A percentile compares a stretch with the other conserved stretches of the same genome.
Conservation (phyloP, 30 jellyfish, hydroid and myxozoan genomes). For the Rhopilema esculentum region DNA sequence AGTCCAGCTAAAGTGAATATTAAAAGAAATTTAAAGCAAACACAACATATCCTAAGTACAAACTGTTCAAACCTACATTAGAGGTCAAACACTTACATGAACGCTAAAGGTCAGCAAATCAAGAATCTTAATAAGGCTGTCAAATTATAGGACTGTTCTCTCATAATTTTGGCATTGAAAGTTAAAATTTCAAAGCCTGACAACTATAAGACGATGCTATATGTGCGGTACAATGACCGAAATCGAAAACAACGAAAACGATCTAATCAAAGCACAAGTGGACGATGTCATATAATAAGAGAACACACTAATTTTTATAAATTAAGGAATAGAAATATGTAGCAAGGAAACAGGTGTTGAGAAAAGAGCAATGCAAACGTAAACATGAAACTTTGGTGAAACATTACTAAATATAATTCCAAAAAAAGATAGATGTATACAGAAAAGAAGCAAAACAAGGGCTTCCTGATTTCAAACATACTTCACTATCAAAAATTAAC, state of each 20-base stretch:
- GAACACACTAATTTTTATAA: too few species aligned
- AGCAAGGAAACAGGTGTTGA: too few species aligned
- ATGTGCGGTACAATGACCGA: conserved; percentile 79
- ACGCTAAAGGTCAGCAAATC: not conserved
- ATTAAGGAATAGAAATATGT: too few species aligned
- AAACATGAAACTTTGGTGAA: too few species aligned
- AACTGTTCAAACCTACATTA: not conserved
- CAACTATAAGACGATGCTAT: not conserved
- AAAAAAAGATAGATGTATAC: too few species aligned
- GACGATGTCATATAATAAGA: too few species aligned
- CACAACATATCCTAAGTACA: too few species aligned
- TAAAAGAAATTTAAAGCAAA: too few species aligned
- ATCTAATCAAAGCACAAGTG: conserved; percentile 72
- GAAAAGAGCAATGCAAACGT: too few species aligned
- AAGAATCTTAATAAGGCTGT: not conserved
- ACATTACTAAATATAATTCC: too few species aligned
- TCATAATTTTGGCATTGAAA: not conserved
- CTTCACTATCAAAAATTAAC: not conserved
- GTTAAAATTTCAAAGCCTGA: not conserved
- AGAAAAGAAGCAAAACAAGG: too few species aligned
- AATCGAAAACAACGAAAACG: conserved; percentile 30
- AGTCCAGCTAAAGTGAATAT: conserved; percentile 4
- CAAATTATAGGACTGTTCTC: not conserved
- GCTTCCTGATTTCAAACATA: too few species aligned
- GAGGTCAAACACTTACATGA: not conserved